Conservation (phyloP, 2,797 vertebrate species). For the Mallotus villosus region DNA sequence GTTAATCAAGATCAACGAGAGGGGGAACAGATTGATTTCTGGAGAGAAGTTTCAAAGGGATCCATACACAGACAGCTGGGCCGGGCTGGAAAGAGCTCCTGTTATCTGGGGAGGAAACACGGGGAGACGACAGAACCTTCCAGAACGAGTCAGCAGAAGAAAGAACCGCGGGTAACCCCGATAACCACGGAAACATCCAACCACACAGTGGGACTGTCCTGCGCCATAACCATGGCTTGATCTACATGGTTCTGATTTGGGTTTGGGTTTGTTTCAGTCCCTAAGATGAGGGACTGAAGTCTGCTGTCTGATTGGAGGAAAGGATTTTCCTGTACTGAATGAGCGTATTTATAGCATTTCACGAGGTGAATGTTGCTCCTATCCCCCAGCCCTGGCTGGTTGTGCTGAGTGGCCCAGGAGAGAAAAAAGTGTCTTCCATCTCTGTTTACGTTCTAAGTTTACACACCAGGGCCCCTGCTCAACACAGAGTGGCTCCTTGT, state of each 20-base stretch:
- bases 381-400: no score
- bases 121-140: no score
- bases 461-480: constrained; percentile 56
- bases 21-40: constrained; percentile 40
- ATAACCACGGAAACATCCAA: neutral
- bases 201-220: no score
- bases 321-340: neutral
- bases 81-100: constrained; percentile 18
- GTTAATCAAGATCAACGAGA: constrained; percentile 40
- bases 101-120: constrained; percentile 41
- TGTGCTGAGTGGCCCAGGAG: neutral
- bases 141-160: neutral
- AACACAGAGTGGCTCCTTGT: constrained; percentile 66
- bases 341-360: neutral
- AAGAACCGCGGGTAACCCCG: neutral
- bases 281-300: no score
- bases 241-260: neutral
- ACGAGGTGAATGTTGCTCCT: neutral
- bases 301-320: no score
- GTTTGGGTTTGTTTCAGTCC: neutral
- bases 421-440: neutral
- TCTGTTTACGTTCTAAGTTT: constrained; percentile 31
- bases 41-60: constrained; percentile 34
- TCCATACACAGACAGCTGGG: constrained; percentile 29
- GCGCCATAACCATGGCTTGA: neutral